A percentile compares a stretch with the other conserved stretches of the same genome.
Conservation (phyloP, 53 echinoderm and acorn worm genomes). For the Mesocentrotus franciscanus region DNA sequence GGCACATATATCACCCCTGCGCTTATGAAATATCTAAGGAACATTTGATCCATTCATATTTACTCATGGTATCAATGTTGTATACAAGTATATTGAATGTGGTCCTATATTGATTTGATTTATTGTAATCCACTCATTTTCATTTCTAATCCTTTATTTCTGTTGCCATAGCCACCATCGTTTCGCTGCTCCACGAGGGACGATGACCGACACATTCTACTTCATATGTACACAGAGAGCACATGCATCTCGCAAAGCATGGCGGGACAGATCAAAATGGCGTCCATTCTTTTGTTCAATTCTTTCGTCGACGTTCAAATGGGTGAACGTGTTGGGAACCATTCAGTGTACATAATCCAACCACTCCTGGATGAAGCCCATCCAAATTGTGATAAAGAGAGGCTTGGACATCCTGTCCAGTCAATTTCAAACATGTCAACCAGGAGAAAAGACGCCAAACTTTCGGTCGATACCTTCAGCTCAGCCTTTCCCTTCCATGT, state of each 20-base stretch:
- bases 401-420: constrained; percentile 57
- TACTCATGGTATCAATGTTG: not conserved
- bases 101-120: not conserved
- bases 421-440: constrained; percentile 55
- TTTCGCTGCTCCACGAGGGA: constrained; percentile 84
- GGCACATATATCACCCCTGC: too few species aligned
- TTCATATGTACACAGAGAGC: constrained; percentile 90
- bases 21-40: too few species aligned
- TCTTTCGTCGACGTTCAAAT: constrained; percentile 94
- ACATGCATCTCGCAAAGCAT: constrained; percentile 90
- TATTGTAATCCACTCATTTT: not conserved
- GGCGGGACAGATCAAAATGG: constrained; percentile 95
- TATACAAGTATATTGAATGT: not conserved
- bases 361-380: constrained; percentile 69
- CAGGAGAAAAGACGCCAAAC: constrained; percentile 72
- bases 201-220: constrained; percentile 66
- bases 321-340: constrained; percentile 72
- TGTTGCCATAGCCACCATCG: constrained; percentile 70
- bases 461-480: constrained; percentile 80
- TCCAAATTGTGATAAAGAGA: constrained; percentile 43
- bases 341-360: constrained; percentile 74
- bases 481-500: constrained; percentile 94
- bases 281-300: constrained; percentile 91
- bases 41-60: too few species aligned
- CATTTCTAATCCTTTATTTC: not conserved